These are phyloP conservation scores for Tetramorium bicarinatum DNA, from an alignment of 2,888 invertebrate genomes.

Conservation along the genomic window DNA sequence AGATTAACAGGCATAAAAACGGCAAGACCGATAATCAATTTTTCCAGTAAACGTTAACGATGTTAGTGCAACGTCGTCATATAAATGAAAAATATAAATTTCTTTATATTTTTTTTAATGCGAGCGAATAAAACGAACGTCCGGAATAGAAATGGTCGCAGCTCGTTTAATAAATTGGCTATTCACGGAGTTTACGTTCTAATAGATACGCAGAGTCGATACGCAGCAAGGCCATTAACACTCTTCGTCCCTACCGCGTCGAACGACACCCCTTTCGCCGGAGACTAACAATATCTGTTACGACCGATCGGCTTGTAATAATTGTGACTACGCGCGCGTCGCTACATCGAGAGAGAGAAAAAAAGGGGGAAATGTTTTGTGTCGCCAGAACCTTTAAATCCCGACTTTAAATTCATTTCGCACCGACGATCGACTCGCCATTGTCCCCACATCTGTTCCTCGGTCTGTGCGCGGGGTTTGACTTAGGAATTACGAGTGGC, in stretches of 20 bases:
- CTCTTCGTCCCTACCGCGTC: conserved; percentile 58
- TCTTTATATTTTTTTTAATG: background rate
- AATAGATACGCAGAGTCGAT: conserved; percentile 51
- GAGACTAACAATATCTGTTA: conserved; percentile 84
- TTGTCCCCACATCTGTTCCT: conserved; percentile 85
- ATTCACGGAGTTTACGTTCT: conserved; percentile 39
- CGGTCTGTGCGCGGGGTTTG: conserved; percentile 80
- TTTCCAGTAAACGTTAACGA: too few species aligned
- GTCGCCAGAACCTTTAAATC: conserved; percentile 78
- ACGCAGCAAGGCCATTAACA: conserved; percentile 64
- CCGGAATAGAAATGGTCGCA: conserved; percentile 6
- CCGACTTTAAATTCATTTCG: conserved; percentile 86
- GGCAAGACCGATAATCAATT: background rate
- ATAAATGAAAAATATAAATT: background rate
- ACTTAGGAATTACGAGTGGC: conserved; percentile 81
- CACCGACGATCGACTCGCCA: conserved; percentile 82
- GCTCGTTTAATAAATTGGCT: conserved; percentile 43
- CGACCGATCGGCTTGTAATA: conserved; percentile 85
- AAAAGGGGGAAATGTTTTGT: conserved; percentile 69
- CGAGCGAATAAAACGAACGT: background rate
- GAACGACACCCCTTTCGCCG: conserved; percentile 55
- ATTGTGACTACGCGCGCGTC: conserved; percentile 78
- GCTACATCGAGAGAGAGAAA: conserved; percentile 57
- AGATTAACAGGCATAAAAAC: conserved; percentile 16
- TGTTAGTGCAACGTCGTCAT: too few species aligned